Percentiles rank a stretch among this genome's conserved stretches.
These are phyloP conservation scores for Pseudolaguvia tuberculata DNA, from an alignment of 2,113 vertebrate genomes.

Conservation along the genomic window DNA sequence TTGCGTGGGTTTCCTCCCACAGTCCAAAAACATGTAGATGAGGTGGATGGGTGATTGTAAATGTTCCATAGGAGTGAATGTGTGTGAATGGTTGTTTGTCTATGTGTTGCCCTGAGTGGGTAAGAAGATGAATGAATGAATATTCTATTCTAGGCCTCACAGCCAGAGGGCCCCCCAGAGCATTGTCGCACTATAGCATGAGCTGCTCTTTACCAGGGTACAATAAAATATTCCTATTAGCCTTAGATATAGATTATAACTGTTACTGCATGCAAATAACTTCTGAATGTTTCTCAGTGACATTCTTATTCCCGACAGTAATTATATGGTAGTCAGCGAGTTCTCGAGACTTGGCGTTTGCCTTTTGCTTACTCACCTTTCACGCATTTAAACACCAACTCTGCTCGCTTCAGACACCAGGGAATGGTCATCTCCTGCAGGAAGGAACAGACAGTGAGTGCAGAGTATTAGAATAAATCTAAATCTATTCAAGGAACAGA, in stretches of 20 bases:
- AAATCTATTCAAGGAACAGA: neutral
- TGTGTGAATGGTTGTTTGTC: too few relatives aligned
- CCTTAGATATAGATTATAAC: neutral
- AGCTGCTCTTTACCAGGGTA: too few relatives aligned
- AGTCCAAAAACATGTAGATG: too few relatives aligned
- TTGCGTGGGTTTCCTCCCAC: too few relatives aligned
- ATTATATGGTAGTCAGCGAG: neutral
- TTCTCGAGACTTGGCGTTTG: slow-evolving; percentile 23
- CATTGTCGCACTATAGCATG: too few relatives aligned
- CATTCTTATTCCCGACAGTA: slow-evolving; percentile 1
- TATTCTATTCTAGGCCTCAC: too few relatives aligned
- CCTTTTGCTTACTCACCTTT: slow-evolving; percentile 75
- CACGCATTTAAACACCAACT: slow-evolving; percentile 92
- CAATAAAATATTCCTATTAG: neutral
- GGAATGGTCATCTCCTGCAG: slow-evolving; percentile 76
- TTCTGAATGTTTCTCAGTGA: neutral
- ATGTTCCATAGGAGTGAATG: too few relatives aligned
- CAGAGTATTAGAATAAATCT: neutral
- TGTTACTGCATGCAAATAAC: neutral
- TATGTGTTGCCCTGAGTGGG: too few relatives aligned
- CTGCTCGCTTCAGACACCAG: slow-evolving; percentile 74
- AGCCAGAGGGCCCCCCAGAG: too few relatives aligned
- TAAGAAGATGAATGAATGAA: too few relatives aligned
- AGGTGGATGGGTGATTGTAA: too few relatives aligned
- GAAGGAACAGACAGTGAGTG: neutral